Percentiles rank a stretch among this genome's conserved stretches.
These are phyloP conservation scores for Scaptomyza polygonia DNA, from an alignment of 2,888 invertebrate genomes.

Conservation along the genomic window DNA sequence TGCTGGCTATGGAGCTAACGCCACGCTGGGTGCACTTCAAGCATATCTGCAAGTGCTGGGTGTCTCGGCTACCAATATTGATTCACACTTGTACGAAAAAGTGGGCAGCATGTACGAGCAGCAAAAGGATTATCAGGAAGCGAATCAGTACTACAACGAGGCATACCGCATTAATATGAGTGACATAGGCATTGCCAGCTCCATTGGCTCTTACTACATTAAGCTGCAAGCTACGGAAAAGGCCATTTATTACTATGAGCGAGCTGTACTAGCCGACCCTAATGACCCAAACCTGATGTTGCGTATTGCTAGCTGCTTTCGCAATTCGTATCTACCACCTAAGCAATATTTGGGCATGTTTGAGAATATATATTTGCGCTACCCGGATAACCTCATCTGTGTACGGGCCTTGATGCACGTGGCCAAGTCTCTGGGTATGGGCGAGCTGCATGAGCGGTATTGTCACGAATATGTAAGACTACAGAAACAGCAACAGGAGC, in stretches of 20 bases:
- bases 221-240: conserved; percentile 95
- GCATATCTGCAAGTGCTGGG: conserved; percentile 91
- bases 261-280: conserved; percentile 90
- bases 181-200: conserved; percentile 90
- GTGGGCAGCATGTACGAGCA: conserved; percentile 95
- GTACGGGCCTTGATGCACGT: conserved; percentile 87
- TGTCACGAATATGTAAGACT: conserved; percentile 92
- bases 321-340: conserved; percentile 89
- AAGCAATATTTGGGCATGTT: conserved; percentile 85
- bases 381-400: conserved; percentile 98
- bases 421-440: conserved; percentile 89
- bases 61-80: conserved; percentile 92
- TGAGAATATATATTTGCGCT: conserved; percentile 89
- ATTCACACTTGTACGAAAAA: conserved; percentile 94
- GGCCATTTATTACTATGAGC: conserved; percentile 92
- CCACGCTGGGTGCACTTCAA: conserved; percentile 86
- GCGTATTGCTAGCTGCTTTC: conserved; percentile 93
- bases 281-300: conserved; percentile 93
- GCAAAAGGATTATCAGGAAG: conserved; percentile 95
- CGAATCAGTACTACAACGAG: conserved; percentile 85
- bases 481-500: conserved; percentile 80
- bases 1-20: conserved; percentile 44
- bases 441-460: conserved; percentile 93
- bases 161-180: conserved; percentile 83
- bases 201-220: conserved; percentile 95